phyloP scores from a whole-genome alignment of 2,888 invertebrate species.

The Leucoma salicis region DNA sequence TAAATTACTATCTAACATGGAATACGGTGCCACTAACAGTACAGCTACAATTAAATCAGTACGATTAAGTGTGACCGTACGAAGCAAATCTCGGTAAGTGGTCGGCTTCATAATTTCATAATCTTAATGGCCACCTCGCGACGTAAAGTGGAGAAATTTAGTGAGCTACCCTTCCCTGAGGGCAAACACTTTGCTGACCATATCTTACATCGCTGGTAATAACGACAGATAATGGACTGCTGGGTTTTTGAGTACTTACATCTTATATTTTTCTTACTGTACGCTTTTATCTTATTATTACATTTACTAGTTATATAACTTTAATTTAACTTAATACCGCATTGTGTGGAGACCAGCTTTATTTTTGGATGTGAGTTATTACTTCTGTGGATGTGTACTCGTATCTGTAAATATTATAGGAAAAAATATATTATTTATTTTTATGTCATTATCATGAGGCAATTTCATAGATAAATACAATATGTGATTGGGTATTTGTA shows the following conservation, averaged over 20 bases:
- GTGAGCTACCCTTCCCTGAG: constrained; percentile 57
- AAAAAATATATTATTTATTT: neutral
- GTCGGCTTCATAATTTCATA: constrained; percentile 75
- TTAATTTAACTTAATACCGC: constrained; percentile 17
- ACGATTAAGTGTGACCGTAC: constrained; percentile 42
- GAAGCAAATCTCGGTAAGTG: constrained; percentile 65
- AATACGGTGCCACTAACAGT: constrained; percentile 16
- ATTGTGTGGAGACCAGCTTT: constrained; percentile 8
- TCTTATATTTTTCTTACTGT: constrained; percentile 35
- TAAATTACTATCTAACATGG: constrained; percentile 16
- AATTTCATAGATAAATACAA: no score
- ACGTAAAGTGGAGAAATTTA: constrained; percentile 72
- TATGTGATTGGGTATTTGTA: no score
- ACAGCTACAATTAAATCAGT: constrained; percentile 49
- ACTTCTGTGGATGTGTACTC: neutral
- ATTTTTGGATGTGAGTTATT: constrained; percentile 5
- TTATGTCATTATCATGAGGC: no score
- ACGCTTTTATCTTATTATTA: constrained; percentile 20
- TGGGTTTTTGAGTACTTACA: constrained; percentile 42
- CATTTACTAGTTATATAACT: constrained; percentile 19
- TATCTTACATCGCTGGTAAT: constrained; percentile 60
- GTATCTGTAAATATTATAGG: no score
- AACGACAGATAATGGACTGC: constrained; percentile 52
- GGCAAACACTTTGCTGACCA: constrained; percentile 65
- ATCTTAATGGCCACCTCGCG: constrained; percentile 66